Evolutionary conservation across 2,113 vertebrate species (phyloP), one percentile per base, ranked within the genome.

Genomic region (Lampris incognitus): DNA sequence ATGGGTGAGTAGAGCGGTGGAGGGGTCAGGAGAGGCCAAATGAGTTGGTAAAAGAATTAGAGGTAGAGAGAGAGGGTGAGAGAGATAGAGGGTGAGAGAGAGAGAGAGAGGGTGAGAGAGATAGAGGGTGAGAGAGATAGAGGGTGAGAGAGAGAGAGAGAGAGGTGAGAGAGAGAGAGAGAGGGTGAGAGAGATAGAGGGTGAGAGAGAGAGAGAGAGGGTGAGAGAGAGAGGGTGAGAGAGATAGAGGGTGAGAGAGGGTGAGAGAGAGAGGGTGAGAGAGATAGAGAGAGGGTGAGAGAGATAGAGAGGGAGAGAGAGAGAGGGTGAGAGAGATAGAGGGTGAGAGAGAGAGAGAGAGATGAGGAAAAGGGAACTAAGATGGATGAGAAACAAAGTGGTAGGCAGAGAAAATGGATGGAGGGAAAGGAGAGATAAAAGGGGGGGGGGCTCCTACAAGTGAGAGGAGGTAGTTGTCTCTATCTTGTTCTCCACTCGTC

Each of bases 401-500:
- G 24, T 24, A 24, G 24, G 24, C 24, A 24, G 24, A 24, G 24
- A 24, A 24, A 24, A 24, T 24, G 24, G 24, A 24, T 24, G 24
- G 24, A 24, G 24, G 24, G 24, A 24, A 24, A 24, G 24, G 24
- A 24, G 24, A 24, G 24, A 24, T 24, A 24, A 24, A 24, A 24
- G 24, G 24, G 24, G 24, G 0, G 24, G 24, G 24, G 24, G 24
- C 24, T 24, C 24, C 24, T 24, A 24, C 24, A 24, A 24, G 24
- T 66, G 40, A 69, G 74, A 55, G 69, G 59, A 72, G 55, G 41
- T 65, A 24, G 5, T 9, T 59, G 8, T 59, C 38, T 1, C 57
- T 24, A 9, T 6, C 78, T 76, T 64, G 78, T 79, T 74, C 63
- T 82, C 42, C 65, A 42, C 37, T 6, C 38, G 24, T 66, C 37